These are phyloP conservation scores for Heliconius eleuchia DNA, from an alignment of 1,140 invertebrate genomes.

Conservation along the genomic window DNA sequence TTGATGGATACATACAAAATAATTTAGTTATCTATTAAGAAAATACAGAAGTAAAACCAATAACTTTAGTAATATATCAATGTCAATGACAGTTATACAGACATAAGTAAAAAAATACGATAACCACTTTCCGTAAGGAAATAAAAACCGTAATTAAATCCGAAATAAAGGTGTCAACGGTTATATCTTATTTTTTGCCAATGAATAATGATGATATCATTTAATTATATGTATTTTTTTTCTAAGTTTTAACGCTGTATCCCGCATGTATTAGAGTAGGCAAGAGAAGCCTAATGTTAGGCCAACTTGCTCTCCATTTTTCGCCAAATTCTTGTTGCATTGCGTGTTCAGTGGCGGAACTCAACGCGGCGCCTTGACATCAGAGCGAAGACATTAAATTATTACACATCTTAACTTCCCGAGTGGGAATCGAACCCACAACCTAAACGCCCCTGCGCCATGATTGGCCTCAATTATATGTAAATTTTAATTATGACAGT, in stretches of 20 bases:
- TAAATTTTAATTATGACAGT: neutral
- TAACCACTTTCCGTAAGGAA: slow-evolving; percentile 1
- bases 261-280: no score
- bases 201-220: neutral
- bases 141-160: neutral
- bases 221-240: neutral
- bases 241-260: no score
- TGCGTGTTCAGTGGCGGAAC: no score
- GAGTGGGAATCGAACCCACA: no score
- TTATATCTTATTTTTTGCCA: neutral
- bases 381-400: no score
- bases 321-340: no score
- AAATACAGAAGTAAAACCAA: neutral
- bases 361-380: no score
- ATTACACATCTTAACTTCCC: no score
- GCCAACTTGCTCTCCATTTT: no score
- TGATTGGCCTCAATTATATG: no score
- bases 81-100: slow-evolving; percentile 1
- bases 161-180: neutral
- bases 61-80: slow-evolving; percentile 6
- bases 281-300: no score
- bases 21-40: neutral
- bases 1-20: neutral
- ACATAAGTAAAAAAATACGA: neutral
- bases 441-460: no score